phyloP scores from a whole-genome alignment of 2,888 invertebrate genomes.

The Erebia aethiops region DNA sequence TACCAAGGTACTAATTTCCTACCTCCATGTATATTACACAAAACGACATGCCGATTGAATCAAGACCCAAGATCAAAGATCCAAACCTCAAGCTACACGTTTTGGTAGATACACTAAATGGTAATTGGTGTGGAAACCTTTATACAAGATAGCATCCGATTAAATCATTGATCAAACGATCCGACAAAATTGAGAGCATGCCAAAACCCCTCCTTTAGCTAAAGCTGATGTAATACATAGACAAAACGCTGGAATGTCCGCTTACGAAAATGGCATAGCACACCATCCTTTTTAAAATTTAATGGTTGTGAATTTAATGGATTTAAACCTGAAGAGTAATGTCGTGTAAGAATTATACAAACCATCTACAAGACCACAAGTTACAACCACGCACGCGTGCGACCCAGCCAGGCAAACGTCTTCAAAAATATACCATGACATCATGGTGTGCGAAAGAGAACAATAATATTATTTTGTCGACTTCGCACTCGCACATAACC shows the following conservation, averaged over 20 bases:
- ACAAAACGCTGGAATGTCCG: not conserved
- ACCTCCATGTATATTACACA: too few species aligned
- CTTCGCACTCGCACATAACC: conserved; percentile 54
- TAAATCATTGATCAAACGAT: conserved; percentile 13
- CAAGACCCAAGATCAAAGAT: too few species aligned
- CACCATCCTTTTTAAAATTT: too few species aligned
- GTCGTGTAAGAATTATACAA: conserved; percentile 52
- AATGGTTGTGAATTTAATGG: too few species aligned
- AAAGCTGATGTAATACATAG: not conserved
- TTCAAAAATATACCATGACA: conserved; percentile 81
- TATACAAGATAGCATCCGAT: not conserved
- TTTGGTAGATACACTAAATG: too few species aligned
- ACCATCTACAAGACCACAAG: conserved; percentile 54
- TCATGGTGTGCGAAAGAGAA: conserved; percentile 76
- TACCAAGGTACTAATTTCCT: too few species aligned
- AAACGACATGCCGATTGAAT: too few species aligned
- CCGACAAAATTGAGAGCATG: conserved; percentile 7
- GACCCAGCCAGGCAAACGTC: conserved; percentile 65
- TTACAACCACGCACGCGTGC: conserved; percentile 56
- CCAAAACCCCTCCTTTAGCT: not conserved
- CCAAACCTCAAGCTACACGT: too few species aligned
- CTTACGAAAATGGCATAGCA: not conserved
- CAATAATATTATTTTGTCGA: conserved; percentile 40
- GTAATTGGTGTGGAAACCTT: too few species aligned
- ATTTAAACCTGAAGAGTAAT: conserved; percentile 3